Evolutionary conservation across 2,888 invertebrate genomes (phyloP).

Genomic region (Dolomedes plantarius): DNA sequence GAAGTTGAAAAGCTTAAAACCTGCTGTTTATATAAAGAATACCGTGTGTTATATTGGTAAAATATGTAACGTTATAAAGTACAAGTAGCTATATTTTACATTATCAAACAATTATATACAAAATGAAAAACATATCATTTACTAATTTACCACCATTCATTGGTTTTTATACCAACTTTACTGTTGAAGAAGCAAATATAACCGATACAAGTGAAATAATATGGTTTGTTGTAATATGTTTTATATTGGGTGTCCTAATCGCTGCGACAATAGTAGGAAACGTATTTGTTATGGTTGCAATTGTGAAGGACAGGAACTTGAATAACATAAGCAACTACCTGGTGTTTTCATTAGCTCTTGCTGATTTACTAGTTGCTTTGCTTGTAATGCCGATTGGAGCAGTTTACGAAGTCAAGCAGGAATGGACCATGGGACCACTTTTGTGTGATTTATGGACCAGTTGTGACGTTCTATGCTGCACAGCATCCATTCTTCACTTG

Average conservation of each 20-base stretch:
- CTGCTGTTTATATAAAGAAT: no score
- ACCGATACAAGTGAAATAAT: conserved; percentile 32
- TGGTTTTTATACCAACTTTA: conserved; percentile 38
- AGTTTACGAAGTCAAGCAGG: conserved; percentile 91
- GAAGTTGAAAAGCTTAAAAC: no score
- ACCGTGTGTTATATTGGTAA: no score
- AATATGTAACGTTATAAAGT: no score
- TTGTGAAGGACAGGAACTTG: conserved; percentile 92
- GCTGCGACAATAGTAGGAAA: conserved; percentile 82
- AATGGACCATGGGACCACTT: conserved; percentile 93
- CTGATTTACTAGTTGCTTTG: conserved; percentile 97
- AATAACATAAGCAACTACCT: conserved; percentile 97
- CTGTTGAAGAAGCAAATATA: conserved; percentile 42
- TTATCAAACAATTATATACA: no score
- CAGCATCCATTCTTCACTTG: conserved; percentile 94
- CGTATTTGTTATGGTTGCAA: conserved; percentile 98
- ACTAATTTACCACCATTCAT: neutral
- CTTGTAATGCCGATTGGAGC: conserved; percentile 95
- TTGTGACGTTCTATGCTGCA: conserved; percentile 96
- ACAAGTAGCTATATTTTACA: no score
- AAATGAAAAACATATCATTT: conserved; percentile 35
- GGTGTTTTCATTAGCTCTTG: conserved; percentile 96
- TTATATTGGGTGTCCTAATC: conserved; percentile 57
- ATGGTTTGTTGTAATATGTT: conserved; percentile 34
- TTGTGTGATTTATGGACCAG: conserved; percentile 94